Conservation (phyloP, 2,888 invertebrate species). For the Rhogogaster chlorosoma region DNA sequence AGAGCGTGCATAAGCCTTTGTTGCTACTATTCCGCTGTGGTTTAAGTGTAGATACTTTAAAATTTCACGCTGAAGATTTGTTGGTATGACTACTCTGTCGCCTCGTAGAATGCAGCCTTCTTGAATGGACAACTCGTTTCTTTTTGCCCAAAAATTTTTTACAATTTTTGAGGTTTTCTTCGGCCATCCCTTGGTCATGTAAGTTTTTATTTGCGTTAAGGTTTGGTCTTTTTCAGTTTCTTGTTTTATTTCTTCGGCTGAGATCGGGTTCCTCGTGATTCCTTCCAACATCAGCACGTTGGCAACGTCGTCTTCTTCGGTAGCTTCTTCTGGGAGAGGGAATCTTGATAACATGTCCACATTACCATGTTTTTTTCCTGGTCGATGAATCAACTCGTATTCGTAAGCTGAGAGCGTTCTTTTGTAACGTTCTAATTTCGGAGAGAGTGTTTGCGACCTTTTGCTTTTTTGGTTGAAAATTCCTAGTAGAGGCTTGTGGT, state of each 20-base stretch:
- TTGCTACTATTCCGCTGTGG: slow-evolving; percentile 53
- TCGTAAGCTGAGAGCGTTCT: slow-evolving; percentile 47
- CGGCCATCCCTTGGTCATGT: slow-evolving; percentile 41
- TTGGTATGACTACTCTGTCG: slow-evolving; percentile 47
- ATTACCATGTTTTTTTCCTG: slow-evolving; percentile 53
- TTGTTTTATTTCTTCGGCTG: slow-evolving; percentile 37
- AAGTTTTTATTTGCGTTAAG: slow-evolving; percentile 31
- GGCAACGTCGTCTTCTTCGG: slow-evolving; percentile 48
- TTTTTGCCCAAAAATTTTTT: slow-evolving; percentile 46
- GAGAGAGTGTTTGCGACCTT: slow-evolving; percentile 26
- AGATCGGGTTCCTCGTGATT: slow-evolving; percentile 50
- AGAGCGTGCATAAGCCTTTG: slow-evolving; percentile 47
- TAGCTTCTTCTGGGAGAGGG: slow-evolving; percentile 49
- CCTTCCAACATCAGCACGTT: slow-evolving; percentile 54
- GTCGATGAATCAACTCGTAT: slow-evolving; percentile 45
- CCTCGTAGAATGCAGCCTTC: slow-evolving; percentile 51
- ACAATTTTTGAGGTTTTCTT: slow-evolving; percentile 38
- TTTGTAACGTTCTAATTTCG: slow-evolving; percentile 48
- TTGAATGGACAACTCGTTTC: slow-evolving; percentile 51
- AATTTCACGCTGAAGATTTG: slow-evolving; percentile 50
- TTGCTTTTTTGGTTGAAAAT: slow-evolving; percentile 46
- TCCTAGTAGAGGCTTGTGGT: slow-evolving; percentile 50
- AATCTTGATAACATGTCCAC: slow-evolving; percentile 51
- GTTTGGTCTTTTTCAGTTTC: slow-evolving; percentile 50
- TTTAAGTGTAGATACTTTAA: slow-evolving; percentile 51